Conservation (phyloP, 2,888 invertebrate genomes). For the Eristalis pertinax region DNA sequence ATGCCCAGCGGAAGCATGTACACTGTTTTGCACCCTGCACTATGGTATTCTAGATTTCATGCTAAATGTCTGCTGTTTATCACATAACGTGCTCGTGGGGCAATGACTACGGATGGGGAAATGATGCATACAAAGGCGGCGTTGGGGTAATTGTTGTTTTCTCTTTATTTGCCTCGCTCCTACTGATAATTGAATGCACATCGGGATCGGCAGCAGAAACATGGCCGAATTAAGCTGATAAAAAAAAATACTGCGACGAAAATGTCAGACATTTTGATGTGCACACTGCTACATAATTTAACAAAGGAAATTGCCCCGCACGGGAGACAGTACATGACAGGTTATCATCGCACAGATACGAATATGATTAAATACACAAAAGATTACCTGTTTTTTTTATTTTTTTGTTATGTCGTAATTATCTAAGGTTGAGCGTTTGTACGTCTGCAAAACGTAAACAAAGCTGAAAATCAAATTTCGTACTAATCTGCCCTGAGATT, state of each 20-base stretch:
- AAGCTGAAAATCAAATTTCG: conserved; percentile 3
- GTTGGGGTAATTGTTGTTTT: background rate
- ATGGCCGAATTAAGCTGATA: conserved; percentile 54
- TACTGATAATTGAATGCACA: conserved; percentile 17
- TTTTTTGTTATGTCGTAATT: background rate
- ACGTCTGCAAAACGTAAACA: conserved; percentile 21
- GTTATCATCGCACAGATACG: background rate
- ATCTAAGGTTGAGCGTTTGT: background rate
- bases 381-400: conserved; percentile 51
- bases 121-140: background rate
- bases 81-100: conserved; percentile 11
- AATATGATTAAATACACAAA: conserved; percentile 4
- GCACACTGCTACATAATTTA: background rate
- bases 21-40: conserved; percentile 69
- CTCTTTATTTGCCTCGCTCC: background rate
- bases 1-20: conserved; percentile 4
- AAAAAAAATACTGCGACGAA: conserved; percentile 2
- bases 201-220: conserved; percentile 37
- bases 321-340: background rate
- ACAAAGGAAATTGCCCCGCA: conserved; percentile 37
- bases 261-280: conserved; percentile 35
- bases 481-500: conserved; percentile 77
- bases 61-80: conserved; percentile 35
- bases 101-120: conserved; percentile 2
- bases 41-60: conserved; percentile 6